Conservation (phyloP, 2,888 invertebrate species). For the Drosophila lacicola region DNA sequence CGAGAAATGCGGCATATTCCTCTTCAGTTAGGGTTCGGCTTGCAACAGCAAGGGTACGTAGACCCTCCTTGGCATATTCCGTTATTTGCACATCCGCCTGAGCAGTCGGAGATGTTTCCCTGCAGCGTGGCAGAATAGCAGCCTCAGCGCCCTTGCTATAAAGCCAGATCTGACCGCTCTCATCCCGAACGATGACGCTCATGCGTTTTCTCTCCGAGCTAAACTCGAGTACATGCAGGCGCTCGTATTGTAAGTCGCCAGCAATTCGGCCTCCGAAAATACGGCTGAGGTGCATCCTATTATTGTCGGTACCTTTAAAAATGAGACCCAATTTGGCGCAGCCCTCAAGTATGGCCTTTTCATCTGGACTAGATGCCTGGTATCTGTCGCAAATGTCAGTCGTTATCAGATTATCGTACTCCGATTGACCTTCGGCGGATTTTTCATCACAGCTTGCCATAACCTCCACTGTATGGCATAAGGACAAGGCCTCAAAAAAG, state of each 20-base stretch:
- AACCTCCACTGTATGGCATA: conserved; percentile 92
- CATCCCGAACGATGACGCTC: conserved; percentile 94
- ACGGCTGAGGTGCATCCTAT: conserved; percentile 87
- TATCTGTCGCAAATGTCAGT: conserved; percentile 81
- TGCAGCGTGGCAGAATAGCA: conserved; percentile 89
- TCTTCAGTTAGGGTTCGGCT: conserved; percentile 88
- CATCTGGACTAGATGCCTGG: conserved; percentile 96
- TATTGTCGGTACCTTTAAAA: conserved; percentile 89
- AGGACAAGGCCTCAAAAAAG: conserved; percentile 90
- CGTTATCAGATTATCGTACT: conserved; percentile 19
- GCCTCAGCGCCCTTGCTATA: conserved; percentile 94
- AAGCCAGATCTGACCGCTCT: conserved; percentile 86
- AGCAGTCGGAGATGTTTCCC: conserved; percentile 78
- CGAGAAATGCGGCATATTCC: conserved; percentile 88
- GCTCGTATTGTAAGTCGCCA: conserved; percentile 86
- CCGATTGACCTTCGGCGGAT: conserved; percentile 15
- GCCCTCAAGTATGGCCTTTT: conserved; percentile 95
- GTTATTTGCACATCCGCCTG: conserved; percentile 86
- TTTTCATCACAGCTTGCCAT: conserved; percentile 79
- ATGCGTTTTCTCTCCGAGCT: conserved; percentile 95
- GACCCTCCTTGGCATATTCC: conserved; percentile 88
- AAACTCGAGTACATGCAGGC: conserved; percentile 94
- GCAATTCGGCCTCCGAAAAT: conserved; percentile 24
- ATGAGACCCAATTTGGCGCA: conserved; percentile 91
- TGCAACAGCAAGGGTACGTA: conserved; percentile 94